Evolutionary conservation across 2,888 invertebrate species (phyloP), one percentile per base, ranked within the genome.

Genomic region (Coelopa pilipes): DNA sequence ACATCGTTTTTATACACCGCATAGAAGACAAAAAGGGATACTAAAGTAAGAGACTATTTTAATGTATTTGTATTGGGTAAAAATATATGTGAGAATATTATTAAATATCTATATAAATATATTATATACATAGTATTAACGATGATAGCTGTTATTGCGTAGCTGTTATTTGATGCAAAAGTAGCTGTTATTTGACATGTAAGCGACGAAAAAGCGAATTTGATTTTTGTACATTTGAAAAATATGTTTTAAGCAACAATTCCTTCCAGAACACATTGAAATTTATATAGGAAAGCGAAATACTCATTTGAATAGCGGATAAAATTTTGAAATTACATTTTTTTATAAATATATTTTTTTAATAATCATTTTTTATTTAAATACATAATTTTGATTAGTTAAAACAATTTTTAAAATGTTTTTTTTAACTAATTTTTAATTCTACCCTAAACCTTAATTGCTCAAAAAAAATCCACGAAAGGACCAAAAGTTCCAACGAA

Each of bases 231-330:
- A 57, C 17, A 21, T 47, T 47, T 59, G 9, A 13, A 50, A 50
- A 15, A 24, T n/a, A 49, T 21, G 24, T 66, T 50, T 50, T 47
- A 49, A 67, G 17, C 50, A 78, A 73, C 34, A 75, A 78, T 76
- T 78, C 78, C 78, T 78, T 78, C 78, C 77, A 78, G 7, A 34
- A 34, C 2, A 34, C 34, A 34, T 34, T 34, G 7, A 34, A 34
- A 34, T 34, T 34, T 34, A 34, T 34, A 34, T 34, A 34, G 34
- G 34, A 34, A 34, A 34, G 34, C 34, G 34, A 34, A 34, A 34
- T 34, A 34, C 34, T 34, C 4, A 34, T 34, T 34, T 34, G 34
- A n/a, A 34, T 34, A 34, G 34, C 2, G 7, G 2, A 34, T 34
- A 4, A 34, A 34, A 34, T 34, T 34, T 34, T 34, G 34, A 34